These are phyloP conservation scores for Tolypeutes matacus DNA, from an alignment of 2,797 vertebrate genomes.

Conservation along the genomic window DNA sequence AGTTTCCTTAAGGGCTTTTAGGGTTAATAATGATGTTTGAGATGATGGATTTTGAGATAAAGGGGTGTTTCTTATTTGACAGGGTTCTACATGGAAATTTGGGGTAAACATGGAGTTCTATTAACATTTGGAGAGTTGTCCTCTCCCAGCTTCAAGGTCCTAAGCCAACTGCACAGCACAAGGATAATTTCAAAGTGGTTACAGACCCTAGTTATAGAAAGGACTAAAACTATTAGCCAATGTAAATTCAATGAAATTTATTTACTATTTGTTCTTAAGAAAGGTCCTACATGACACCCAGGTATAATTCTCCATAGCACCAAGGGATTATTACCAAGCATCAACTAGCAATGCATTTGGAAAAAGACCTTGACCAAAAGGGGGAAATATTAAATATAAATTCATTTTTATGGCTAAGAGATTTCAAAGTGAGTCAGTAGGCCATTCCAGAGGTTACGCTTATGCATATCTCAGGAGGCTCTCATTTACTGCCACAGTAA, in stretches of 20 bases:
- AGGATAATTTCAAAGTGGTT: not conserved
- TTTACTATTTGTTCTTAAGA: constrained; percentile 40
- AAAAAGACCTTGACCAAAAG: too few species aligned
- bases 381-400: too few species aligned
- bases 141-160: not conserved
- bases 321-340: too few species aligned
- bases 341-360: too few species aligned
- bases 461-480: too few species aligned
- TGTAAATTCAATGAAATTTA: not conserved
- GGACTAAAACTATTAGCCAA: constrained; percentile 9
- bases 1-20: not conserved
- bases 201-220: not conserved
- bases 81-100: constrained; percentile 24
- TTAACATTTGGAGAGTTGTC: constrained; percentile 11
- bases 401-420: too few species aligned
- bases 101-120: not conserved
- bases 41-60: not conserved
- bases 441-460: too few species aligned
- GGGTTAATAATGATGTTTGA: not conserved
- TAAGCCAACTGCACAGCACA: not conserved
- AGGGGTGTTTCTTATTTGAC: not conserved
- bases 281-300: not conserved
- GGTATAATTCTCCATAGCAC: too few species aligned
- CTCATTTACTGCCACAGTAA: too few species aligned
- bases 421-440: too few species aligned